These are phyloP conservation scores for Pseudorhombus dupliciocellatus DNA, from an alignment of 2,113 vertebrate genomes.

Conservation along the genomic window DNA sequence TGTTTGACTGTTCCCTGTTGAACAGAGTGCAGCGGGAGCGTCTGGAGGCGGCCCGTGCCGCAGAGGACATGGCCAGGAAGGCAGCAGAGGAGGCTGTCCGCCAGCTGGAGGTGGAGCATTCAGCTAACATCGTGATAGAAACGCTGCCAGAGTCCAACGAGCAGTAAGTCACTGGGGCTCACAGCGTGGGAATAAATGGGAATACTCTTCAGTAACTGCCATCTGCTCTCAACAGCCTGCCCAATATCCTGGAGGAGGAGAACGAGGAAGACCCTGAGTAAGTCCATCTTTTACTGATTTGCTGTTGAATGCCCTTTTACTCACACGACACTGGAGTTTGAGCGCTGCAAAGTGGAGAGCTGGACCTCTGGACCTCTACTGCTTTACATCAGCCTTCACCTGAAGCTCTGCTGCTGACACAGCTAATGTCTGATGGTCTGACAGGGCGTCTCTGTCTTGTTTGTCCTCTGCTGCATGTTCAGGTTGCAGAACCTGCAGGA, in stretches of 20 bases:
- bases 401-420: background rate
- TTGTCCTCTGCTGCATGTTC: conserved; percentile 17
- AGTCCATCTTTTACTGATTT: conserved; percentile 42
- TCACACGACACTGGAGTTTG: background rate
- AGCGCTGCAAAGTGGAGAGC: background rate
- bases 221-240: conserved; percentile 70
- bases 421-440: background rate
- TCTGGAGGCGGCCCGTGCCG: conserved; percentile 69
- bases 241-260: conserved; percentile 81
- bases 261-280: conserved; percentile 81
- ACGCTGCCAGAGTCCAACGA: conserved; percentile 62
- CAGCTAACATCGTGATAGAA: conserved; percentile 54
- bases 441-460: conserved; percentile 2
- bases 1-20: background rate
- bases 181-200: background rate
- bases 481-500: conserved; percentile 63
- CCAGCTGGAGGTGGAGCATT: conserved; percentile 70
- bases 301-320: background rate
- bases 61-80: conserved; percentile 69
- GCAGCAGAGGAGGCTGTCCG: conserved; percentile 72
- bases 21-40: conserved; percentile 69
- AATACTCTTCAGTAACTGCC: conserved; percentile 11
- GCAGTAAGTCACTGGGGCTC: conserved; percentile 72
- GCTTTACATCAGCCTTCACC: background rate
- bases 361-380: background rate